A percentile compares a stretch with the other conserved stretches of the same genome.
These are phyloP conservation scores for Leptopilina syphax DNA, from an alignment of 2,888 invertebrate genomes.

Conservation along the genomic window DNA sequence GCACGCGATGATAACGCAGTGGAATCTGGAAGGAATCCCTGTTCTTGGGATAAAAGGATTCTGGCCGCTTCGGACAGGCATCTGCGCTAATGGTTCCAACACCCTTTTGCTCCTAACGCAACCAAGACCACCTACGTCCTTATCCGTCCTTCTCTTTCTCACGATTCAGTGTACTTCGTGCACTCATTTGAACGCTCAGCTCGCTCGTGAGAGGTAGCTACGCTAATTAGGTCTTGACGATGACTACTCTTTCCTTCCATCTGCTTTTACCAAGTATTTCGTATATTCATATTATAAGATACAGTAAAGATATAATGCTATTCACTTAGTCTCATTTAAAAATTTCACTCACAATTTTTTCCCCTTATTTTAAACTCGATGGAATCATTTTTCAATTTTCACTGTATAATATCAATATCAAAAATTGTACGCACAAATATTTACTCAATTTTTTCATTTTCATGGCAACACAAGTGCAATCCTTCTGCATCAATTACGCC, in stretches of 20 bases:
- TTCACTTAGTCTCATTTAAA: background rate
- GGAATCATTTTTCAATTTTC: no score
- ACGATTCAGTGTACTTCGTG: constrained; percentile 59
- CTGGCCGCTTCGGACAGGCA: constrained; percentile 67
- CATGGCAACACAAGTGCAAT: no score
- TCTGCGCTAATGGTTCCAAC: constrained; percentile 73
- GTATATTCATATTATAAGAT: constrained; percentile 2
- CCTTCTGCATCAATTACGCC: background rate
- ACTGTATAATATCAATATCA: no score
- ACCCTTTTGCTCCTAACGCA: constrained; percentile 63
- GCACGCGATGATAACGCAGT: constrained; percentile 46
- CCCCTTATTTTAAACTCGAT: no score
- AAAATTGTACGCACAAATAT: no score
- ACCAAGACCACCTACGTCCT: constrained; percentile 64
- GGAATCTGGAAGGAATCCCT: constrained; percentile 55
- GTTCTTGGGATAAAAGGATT: constrained; percentile 53
- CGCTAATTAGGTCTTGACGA: constrained; percentile 63
- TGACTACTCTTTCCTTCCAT: constrained; percentile 52
- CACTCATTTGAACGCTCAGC: constrained; percentile 52
- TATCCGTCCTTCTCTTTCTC: constrained; percentile 54
- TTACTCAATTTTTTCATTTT: no score
- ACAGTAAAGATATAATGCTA: background rate
- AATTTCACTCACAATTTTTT: background rate
- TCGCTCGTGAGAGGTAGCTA: constrained; percentile 53
- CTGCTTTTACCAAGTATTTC: constrained; percentile 29